Conservation (phyloP, 2,888 invertebrate genomes). For the Axea sp. region DNA sequence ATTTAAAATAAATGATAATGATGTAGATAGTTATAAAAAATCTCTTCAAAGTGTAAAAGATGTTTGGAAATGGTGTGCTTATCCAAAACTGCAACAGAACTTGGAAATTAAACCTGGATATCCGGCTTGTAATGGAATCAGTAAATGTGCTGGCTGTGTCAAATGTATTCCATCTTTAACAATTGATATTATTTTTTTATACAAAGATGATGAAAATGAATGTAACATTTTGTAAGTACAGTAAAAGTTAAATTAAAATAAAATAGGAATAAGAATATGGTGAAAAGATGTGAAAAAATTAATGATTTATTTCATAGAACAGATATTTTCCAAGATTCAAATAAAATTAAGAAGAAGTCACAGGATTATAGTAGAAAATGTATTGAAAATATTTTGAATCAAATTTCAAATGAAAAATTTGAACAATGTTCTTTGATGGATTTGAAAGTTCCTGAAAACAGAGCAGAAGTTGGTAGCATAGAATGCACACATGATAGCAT, state of each 20-base stretch:
- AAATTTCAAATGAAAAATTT: constrained; percentile 80
- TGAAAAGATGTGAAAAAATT: too few relatives aligned
- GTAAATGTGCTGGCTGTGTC: constrained; percentile 46
- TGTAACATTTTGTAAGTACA: constrained; percentile 80
- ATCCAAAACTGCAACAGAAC: constrained; percentile 81
- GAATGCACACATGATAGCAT: constrained; percentile 82
- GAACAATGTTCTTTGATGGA: constrained; percentile 81
- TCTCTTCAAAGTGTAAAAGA: constrained; percentile 82
- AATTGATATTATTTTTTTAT: constrained; percentile 80
- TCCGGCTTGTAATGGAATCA: constrained; percentile 40
- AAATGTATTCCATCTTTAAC: constrained; percentile 79
- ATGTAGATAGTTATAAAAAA: constrained; percentile 58
- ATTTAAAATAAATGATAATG: constrained; percentile 78
- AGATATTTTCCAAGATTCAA: constrained; percentile 77
- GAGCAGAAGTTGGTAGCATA: constrained; percentile 80
- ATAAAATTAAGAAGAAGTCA: constrained; percentile 70
- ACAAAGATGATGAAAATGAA: constrained; percentile 82
- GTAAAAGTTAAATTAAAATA: neutral
- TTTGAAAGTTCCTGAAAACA: constrained; percentile 79
- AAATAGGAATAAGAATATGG: neutral
- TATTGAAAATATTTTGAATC: constrained; percentile 82
- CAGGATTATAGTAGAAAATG: constrained; percentile 83
- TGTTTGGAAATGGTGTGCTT: constrained; percentile 88
- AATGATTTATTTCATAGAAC: constrained; percentile 73
- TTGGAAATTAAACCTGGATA: constrained; percentile 51